Conservation (phyloP, 2,888 invertebrate species). For the Spilarctia lutea region DNA sequence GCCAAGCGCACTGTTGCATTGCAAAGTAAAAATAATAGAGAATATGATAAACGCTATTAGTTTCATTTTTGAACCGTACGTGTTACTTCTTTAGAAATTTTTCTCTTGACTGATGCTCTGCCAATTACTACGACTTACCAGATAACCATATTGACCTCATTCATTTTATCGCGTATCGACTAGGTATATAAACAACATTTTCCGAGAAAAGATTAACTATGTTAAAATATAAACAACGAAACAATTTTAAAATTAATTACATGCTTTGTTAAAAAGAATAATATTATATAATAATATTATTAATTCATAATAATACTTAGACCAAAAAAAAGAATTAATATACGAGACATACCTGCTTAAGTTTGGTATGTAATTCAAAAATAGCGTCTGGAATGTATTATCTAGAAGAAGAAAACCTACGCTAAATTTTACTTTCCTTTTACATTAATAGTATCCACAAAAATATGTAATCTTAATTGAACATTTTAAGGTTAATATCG, state of each 20-base stretch:
- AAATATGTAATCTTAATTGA: background rate
- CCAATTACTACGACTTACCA: conserved; percentile 31
- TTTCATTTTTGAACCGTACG: conserved; percentile 57
- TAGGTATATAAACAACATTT: conserved; percentile 29
- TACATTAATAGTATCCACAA: background rate
- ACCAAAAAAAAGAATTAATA: background rate
- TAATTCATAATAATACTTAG: background rate
- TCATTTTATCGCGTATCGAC: conserved; percentile 45
- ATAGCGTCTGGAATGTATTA: background rate
- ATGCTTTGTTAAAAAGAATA: background rate
- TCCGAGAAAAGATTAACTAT: conserved; percentile 54
- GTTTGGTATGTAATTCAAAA: background rate
- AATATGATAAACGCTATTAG: conserved; percentile 50
- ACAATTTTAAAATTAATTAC: background rate
- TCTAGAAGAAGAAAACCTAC: background rate
- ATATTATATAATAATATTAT: background rate
- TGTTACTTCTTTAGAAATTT: conserved; percentile 45
- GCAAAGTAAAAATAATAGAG: conserved; percentile 52
- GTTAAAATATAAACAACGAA: conserved; percentile 3
- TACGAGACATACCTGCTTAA: background rate
- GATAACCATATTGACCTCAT: conserved; percentile 64
- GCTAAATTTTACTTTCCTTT: background rate
- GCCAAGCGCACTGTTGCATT: conserved; percentile 53
- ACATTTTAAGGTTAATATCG: background rate
- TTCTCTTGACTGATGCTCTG: conserved; percentile 53